Evolutionary conservation across 2,888 invertebrate genomes (phyloP).

Genomic region (Perizoma flavofasciatum): DNA sequence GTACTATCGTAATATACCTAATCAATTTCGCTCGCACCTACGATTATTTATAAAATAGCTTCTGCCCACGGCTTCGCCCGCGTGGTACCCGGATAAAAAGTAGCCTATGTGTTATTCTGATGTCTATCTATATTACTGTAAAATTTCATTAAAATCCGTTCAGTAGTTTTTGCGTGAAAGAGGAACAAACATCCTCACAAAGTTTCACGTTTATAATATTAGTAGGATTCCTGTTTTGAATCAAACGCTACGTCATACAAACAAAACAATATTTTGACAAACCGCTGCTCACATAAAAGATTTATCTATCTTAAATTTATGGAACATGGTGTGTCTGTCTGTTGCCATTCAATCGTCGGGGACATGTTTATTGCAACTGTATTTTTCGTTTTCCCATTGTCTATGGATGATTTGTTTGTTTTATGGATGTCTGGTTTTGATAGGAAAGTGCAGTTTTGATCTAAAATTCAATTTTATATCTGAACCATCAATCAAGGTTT

Average conservation of each 20-base stretch:
- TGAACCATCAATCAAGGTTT: too few relatives aligned
- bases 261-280: conserved; percentile 8
- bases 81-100: too few relatives aligned
- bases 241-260: conserved; percentile 2
- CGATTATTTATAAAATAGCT: too few relatives aligned
- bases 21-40: not conserved
- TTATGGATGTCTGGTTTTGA: conserved; percentile 17
- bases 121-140: too few relatives aligned
- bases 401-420: conserved; percentile 14
- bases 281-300: not conserved
- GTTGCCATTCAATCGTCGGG: conserved; percentile 12
- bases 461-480: not conserved
- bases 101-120: too few relatives aligned
- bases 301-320: conserved; percentile 19
- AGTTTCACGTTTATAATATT: too few relatives aligned
- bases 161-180: too few relatives aligned
- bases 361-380: conserved; percentile 17
- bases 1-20: not conserved
- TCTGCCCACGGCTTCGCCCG: too few relatives aligned
- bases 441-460: not conserved
- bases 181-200: too few relatives aligned
- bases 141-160: too few relatives aligned
- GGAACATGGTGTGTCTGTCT: conserved; percentile 14
- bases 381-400: conserved; percentile 21
- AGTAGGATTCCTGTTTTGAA: conserved; percentile 5